Evolutionary conservation across 1,140 invertebrate species (phyloP), one percentile per base, ranked within the genome.

Genomic region (Microplitis demolitor): DNA sequence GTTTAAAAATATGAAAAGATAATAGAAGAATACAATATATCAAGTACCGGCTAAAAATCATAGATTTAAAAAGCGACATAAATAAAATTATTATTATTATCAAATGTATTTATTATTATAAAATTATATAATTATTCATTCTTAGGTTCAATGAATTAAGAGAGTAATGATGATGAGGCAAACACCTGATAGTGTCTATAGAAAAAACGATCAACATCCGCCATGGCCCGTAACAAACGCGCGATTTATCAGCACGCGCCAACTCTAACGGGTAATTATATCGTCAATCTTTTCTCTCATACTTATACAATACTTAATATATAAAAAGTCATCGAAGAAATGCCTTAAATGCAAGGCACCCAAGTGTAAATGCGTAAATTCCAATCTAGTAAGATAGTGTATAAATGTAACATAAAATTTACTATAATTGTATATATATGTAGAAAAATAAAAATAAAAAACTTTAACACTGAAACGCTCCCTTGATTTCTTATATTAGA

Each of bases 181-280:
- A 69, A 56, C 5, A 58, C 13, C 31, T 16, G n/a, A 54, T n/a
- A 24, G 24, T 34, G 37, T 24, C 24, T 24, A 24, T 9, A 39
- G 60, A 63, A 68, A 69, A 73, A 61, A 60, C 53, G 76, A 77
- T 79, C 80, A 80, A 76, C 73, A 71, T 73, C 64, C 67, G 77
- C 79, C 77, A 79, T 80, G 79, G 79, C 77, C 80, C 80, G 77
- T 83, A 75, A 80, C 79, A 77, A 78, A 80, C 69, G 66, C 60
- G 72, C 24, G 75, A 74, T 69, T 64, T 72, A 77, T 77, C 76
- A 76, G 24, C 72, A 77, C 77, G 74, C 77, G 73, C 66, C 74
- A 74, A 70, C 66, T 62, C 66, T 70, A 78, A 76, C 72, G 69
- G 78, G 79, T 78, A 82, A 83, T 83, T 83, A 83, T 78, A 78